Percentiles rank a stretch among this genome's conserved stretches.
These are phyloP conservation scores for Eubasilissa regina DNA, from an alignment of 1,140 invertebrate species.

Conservation along the genomic window DNA sequence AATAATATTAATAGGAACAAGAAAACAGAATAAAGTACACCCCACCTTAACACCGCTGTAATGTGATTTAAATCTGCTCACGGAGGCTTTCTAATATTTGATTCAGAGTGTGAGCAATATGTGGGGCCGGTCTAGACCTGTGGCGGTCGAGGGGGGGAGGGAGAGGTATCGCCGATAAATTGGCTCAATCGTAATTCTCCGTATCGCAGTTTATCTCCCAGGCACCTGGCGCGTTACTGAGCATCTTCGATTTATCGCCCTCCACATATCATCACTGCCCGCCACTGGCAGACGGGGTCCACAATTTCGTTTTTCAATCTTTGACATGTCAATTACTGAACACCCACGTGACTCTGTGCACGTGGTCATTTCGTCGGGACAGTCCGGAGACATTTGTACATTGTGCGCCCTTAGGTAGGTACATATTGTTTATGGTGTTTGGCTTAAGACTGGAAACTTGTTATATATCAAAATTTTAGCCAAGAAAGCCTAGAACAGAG, in stretches of 20 bases:
- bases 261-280: constrained; percentile 10
- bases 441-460: no score
- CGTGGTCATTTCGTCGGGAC: no score
- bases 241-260: constrained; percentile 22
- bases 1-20: no score
- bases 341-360: neutral
- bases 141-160: constrained; percentile 5
- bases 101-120: constrained; percentile 17
- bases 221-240: constrained; percentile 11
- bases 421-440: no score
- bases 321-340: constrained; percentile 17
- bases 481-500: no score
- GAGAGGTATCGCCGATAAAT: constrained; percentile 44
- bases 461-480: no score
- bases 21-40: no score
- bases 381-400: no score
- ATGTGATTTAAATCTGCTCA: constrained; percentile 18
- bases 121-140: constrained; percentile 16
- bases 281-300: neutral
- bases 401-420: no score
- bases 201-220: constrained; percentile 52
- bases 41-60: neutral
- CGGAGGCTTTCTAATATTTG: constrained; percentile 17
- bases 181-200: constrained; percentile 55
- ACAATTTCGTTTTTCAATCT: neutral